phyloP scores from a whole-genome alignment of 2,888 invertebrate species.

The Parnassius glacialis region DNA sequence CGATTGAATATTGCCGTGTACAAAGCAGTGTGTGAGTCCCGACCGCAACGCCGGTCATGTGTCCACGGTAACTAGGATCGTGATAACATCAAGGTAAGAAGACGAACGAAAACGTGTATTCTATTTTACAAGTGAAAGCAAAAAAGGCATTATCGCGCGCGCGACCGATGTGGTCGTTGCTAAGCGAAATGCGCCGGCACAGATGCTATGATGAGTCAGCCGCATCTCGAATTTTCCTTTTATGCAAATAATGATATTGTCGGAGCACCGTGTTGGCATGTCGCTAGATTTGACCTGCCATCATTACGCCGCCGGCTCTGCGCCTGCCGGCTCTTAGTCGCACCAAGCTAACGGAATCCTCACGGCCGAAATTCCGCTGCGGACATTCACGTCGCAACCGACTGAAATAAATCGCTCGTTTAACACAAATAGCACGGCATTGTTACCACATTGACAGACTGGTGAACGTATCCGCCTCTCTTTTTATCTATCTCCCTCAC shows the following conservation, averaged over 20 bases:
- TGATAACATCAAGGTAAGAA: conserved; percentile 58
- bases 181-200: conserved; percentile 44
- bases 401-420: conserved; percentile 79
- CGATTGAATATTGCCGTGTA: conserved; percentile 69
- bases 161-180: conserved; percentile 45
- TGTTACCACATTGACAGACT: conserved; percentile 75
- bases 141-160: conserved; percentile 38
- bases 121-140: conserved; percentile 39
- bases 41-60: conserved; percentile 48
- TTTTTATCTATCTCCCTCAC: conserved; percentile 53
- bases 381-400: conserved; percentile 76
- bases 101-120: conserved; percentile 40
- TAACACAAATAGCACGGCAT: conserved; percentile 78
- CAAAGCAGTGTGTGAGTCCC: conserved; percentile 65
- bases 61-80: conserved; percentile 47
- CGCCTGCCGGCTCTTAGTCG: conserved; percentile 33
- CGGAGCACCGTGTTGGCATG: conserved; percentile 53
- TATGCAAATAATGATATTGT: conserved; percentile 60
- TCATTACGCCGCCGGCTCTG: conserved; percentile 32
- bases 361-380: conserved; percentile 75
- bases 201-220: conserved; percentile 66
- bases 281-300: conserved; percentile 37
- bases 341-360: conserved; percentile 71
- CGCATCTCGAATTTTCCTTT: conserved; percentile 76
- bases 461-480: conserved; percentile 73